Evolutionary conservation across 1,140 invertebrate species (phyloP), one percentile per base, ranked within the genome.

Genomic region (Atta cephalotes): DNA sequence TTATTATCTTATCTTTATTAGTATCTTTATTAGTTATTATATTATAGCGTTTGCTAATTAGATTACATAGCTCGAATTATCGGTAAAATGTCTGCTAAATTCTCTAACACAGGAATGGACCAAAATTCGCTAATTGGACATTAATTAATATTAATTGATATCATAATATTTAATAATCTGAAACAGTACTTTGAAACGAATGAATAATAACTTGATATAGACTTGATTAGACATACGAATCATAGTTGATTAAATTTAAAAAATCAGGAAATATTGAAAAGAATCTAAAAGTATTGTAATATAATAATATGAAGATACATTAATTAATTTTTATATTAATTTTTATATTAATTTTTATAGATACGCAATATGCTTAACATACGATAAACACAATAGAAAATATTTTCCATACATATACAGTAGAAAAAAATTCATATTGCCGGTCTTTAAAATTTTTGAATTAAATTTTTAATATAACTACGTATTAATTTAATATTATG

Each of bases 131-230:
- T 63, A 49, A 84, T 84, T 84, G 63, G 12, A 9, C 21, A 65
- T 35, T 84, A 76, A 84, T 74, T 74, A 84, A 45, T 14, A 6
- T 31, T 74, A n/a, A 66, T 79, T 53, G 39, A 53, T 78, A 78
- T 78, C 12, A 10, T 63, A 21, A 56, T 81, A 58, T 21, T n/a
- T 3, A 45, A 12, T 82, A 60, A 81, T 58, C 51, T 31, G 39
- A 62, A 3, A 0, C 21, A 6, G n/a, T 51, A 45, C 4, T 45
- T 2, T 4, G 21, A 71, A 28, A 25, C 25, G 16, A 84, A 25
- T 76, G n/a, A 14, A 63, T 63, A 58, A 28, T 71, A 45, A 39
- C 31, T 39, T 28, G 25, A 3, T 63, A 62, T 35, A 28, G 21
- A 21, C 21, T 21, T 21, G 21, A 14, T 74, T 25, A 35, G 25